A percentile compares a stretch with the other conserved stretches of the same genome.
Conservation (phyloP, 2,113 vertebrate genomes). For the Phocoena phocoena region DNA sequence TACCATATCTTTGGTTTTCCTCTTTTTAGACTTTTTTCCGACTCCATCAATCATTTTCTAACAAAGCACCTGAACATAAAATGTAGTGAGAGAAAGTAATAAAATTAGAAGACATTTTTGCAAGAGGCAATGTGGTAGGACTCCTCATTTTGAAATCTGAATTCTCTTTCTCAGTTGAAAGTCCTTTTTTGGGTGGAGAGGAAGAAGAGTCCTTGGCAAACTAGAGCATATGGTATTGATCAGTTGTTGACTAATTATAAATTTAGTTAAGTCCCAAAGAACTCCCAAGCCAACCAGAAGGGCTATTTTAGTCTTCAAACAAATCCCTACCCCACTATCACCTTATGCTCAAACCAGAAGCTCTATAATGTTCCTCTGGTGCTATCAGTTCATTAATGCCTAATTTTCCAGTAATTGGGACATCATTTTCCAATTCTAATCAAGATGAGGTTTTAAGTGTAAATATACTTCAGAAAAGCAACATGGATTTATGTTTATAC, state of each 20-base stretch:
- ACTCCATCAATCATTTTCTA: background rate
- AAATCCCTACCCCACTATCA: background rate
- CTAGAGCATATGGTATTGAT: background rate
- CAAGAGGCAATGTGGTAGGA: background rate
- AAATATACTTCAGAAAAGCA: background rate
- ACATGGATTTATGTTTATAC: background rate
- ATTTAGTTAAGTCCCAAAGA: conserved; percentile 28
- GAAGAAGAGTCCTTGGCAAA: background rate
- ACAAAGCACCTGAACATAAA: background rate
- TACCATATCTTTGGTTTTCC: background rate
- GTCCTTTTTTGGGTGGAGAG: background rate
- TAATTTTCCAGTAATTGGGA: background rate
- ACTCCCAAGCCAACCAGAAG: conserved; percentile 3
- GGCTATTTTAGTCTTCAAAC: conserved; percentile 7
- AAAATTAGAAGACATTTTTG: background rate
- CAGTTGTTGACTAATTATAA: conserved; percentile 39
- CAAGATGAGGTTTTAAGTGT: conserved; percentile 20
- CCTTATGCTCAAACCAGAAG: background rate
- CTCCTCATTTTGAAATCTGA: background rate
- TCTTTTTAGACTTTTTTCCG: background rate
- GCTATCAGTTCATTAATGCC: background rate
- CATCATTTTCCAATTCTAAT: background rate
- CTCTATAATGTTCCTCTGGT: background rate
- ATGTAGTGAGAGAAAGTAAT: background rate
- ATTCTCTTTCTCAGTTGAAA: background rate